These are phyloP conservation scores for Alloplasta piceator DNA, from an alignment of 2,888 invertebrate genomes.

Conservation along the genomic window DNA sequence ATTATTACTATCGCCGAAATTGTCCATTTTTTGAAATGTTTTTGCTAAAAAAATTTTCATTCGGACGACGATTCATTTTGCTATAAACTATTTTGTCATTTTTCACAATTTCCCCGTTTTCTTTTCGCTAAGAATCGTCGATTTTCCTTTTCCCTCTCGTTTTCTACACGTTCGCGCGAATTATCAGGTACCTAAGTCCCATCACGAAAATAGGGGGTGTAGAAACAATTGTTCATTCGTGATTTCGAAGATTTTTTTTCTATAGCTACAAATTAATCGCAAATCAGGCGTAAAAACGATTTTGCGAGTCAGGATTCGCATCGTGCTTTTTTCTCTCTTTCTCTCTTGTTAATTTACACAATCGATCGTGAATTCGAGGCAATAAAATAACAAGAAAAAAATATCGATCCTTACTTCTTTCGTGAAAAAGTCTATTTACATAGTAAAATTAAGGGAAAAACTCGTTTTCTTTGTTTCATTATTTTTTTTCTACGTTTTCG, in stretches of 20 bases:
- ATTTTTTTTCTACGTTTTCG: neutral
- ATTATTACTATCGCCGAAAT: no score
- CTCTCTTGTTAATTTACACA: neutral
- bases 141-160: constrained; percentile 15
- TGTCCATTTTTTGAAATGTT: no score
- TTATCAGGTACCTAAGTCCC: constrained; percentile 64
- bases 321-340: no score
- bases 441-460: constrained; percentile 23
- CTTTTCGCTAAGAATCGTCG: constrained; percentile 8
- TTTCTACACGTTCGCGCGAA: constrained; percentile 54
- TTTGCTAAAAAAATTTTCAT: no score
- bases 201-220: constrained; percentile 42
- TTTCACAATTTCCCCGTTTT: constrained; percentile 31
- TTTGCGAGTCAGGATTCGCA: neutral
- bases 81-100: constrained; percentile 8
- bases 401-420: constrained; percentile 9
- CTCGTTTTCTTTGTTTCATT: neutral
- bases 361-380: neutral
- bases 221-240: constrained; percentile 19
- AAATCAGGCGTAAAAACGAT: neutral
- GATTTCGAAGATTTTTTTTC: constrained; percentile 14
- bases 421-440: constrained; percentile 50
- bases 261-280: neutral
- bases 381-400: neutral
- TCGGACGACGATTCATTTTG: no score